Conservation (phyloP, 2,113 vertebrate species). For the Protomyctophum bolini region DNA sequence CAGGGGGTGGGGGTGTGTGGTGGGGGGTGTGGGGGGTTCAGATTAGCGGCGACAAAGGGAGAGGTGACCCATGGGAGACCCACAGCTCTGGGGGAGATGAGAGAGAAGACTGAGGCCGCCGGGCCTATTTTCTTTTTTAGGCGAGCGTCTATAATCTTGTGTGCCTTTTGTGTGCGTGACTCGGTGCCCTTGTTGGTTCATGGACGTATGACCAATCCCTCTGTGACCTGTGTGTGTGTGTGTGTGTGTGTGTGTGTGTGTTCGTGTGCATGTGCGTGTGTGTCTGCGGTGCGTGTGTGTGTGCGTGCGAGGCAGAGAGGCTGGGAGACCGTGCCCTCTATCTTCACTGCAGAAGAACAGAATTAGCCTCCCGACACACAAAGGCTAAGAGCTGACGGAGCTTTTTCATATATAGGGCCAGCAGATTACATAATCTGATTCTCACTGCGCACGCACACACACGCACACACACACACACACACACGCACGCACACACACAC, state of each 20-base stretch:
- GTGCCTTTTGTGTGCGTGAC: neutral
- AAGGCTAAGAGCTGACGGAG: constrained; percentile 71
- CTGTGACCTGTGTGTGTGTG: constrained; percentile 36
- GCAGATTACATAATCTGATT: constrained; percentile 72
- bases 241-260: constrained; percentile 14
- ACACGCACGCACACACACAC: constrained; percentile 33
- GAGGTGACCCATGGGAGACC: constrained; percentile 50
- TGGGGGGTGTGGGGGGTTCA: neutral
- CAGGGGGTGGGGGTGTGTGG: neutral
- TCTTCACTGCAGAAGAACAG: constrained; percentile 34
- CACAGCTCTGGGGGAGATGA: neutral
- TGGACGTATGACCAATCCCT: constrained; percentile 38
- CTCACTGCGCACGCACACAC: constrained; percentile 45
- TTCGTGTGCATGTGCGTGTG: neutral
- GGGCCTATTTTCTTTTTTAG: neutral
- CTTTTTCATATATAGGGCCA: constrained; percentile 53
- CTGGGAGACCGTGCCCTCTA: constrained; percentile 31
- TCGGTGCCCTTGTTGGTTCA: neutral
- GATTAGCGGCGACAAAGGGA: constrained; percentile 48
- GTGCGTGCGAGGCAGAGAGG: neutral
- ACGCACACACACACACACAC: constrained; percentile 34
- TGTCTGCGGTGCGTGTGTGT: neutral
- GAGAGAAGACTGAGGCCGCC: neutral
- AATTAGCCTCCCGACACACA: constrained; percentile 61
- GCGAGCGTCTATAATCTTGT: too few relatives aligned